A percentile compares a stretch with the other conserved stretches of the same genome.
Evolutionary conservation across 2,797 vertebrate species (phyloP).

Genomic region (Lutjanus argentimaculatus): DNA sequence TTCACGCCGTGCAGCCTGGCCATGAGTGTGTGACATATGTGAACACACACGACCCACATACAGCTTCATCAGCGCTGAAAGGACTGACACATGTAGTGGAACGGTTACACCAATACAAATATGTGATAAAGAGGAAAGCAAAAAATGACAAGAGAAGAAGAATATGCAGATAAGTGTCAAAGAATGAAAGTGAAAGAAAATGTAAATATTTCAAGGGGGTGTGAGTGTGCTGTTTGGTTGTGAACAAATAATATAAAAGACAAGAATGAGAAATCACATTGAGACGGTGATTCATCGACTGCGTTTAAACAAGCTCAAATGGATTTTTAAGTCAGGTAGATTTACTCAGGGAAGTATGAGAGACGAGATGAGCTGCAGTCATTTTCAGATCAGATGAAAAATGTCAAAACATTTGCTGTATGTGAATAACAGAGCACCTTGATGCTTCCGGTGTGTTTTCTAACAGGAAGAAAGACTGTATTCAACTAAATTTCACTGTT

Average conservation of each 20-base stretch:
- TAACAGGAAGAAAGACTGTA: not conserved
- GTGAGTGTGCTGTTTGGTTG: no score
- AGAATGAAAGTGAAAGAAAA: not conserved
- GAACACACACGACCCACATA: not conserved
- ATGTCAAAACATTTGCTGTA: slow-evolving; percentile 11
- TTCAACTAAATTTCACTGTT: not conserved
- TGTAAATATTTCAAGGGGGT: no score
- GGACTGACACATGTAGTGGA: not conserved
- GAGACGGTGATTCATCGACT: slow-evolving; percentile 5
- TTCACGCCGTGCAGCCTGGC: not conserved
- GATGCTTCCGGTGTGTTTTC: not conserved
- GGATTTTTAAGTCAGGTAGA: slow-evolving; percentile 13
- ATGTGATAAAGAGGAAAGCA: not conserved
- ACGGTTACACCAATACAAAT: not conserved
- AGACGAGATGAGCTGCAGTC: slow-evolving; percentile 2
- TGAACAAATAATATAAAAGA: slow-evolving; percentile 4
- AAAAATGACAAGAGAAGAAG: not conserved
- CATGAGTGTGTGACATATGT: not conserved
- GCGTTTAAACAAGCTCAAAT: slow-evolving; percentile 26
- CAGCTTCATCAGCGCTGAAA: not conserved
- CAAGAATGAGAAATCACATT: slow-evolving; percentile 11
- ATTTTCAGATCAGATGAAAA: slow-evolving; percentile 19
- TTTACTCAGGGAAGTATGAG: slow-evolving; percentile 2
- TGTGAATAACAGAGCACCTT: slow-evolving; percentile 5
- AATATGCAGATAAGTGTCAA: not conserved